Base-by-base conservation (phyloP, 2,113 vertebrate species). In the Benitochromis conjunctus region DNA sequence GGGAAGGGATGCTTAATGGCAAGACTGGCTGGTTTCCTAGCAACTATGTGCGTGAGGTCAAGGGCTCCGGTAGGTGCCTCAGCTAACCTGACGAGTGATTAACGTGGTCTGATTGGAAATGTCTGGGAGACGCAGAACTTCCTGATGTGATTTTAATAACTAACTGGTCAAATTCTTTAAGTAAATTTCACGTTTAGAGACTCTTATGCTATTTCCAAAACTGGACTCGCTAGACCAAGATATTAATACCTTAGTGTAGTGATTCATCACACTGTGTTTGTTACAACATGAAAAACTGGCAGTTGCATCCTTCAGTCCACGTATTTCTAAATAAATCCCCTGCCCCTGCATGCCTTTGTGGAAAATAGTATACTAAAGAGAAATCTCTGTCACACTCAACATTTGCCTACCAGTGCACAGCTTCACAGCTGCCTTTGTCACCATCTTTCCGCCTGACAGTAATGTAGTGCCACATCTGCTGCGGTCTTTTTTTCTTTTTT, bases 21-120 rank as follows among this genome's bases (percentile, higher is more conserved):
- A 97, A 94, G 96, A 98, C 97, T 2, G 99, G 99, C 29, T 99
- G 98, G 98, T 99, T 99, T 95, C 98, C 99, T 31, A 99, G 98
- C 96, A 99, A 99, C 96, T 99, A 99, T 1, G 98, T 99, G 79
- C 96, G 97, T 31, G 99, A 99, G 95, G 85, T 99, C 93, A 99
- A 99, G 95, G 97, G 98, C 77, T 97, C 97, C 9, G 98, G 98
- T 98, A 86, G 94, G 98, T 97, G 82, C 58, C 60, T 74, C 21
- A 5, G 2, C 46, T 56, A 10, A 76, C 5, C 31, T 19, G 6
- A 56, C 62, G 41, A 16, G 19, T 54, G 11, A 56, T 26, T 79
- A 54, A 48, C 10, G 11, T 36, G 46, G 6, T 55, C 57, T 38
- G 11, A 74, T 51, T 58, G 31, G 31, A 26, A 55, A 24, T 43